These are phyloP conservation scores for Geococcyx californianus DNA, from an alignment of 2,113 vertebrate species.

Conservation along the genomic window DNA sequence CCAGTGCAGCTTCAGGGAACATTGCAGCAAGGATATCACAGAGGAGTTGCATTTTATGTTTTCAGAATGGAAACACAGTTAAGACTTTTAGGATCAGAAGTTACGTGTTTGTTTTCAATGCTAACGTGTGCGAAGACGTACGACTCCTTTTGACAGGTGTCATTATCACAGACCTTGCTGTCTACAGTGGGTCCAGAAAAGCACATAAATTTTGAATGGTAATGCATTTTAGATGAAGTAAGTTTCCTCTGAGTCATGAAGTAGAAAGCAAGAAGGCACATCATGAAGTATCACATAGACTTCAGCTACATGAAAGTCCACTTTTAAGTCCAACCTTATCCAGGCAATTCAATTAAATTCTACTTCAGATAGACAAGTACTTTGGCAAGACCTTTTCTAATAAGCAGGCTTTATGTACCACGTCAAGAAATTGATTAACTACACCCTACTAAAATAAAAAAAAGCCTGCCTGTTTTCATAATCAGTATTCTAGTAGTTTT, in stretches of 20 bases:
- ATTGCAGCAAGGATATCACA: neutral
- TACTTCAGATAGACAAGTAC: neutral
- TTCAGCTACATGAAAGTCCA: neutral
- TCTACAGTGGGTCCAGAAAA: neutral
- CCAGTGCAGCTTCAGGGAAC: neutral
- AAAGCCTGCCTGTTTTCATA: neutral
- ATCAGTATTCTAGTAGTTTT: neutral
- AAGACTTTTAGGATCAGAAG: neutral
- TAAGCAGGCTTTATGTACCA: neutral
- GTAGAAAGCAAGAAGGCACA: neutral
- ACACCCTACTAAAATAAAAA: neutral
- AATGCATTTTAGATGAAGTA: neutral
- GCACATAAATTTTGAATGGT: neutral
- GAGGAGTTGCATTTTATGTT: rapidly evolving
- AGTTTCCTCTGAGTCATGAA: neutral
- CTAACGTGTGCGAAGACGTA: neutral
- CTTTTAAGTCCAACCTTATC: neutral
- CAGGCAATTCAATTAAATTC: neutral
- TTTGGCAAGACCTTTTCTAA: neutral
- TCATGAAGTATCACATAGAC: neutral
- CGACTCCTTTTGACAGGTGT: neutral
- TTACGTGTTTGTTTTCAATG: neutral
- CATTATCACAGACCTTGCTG: neutral
- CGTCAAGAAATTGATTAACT: neutral
- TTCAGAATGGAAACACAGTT: neutral